Conservation (phyloP, 2,797 vertebrate genomes). For the Carcharodon carcharias region DNA sequence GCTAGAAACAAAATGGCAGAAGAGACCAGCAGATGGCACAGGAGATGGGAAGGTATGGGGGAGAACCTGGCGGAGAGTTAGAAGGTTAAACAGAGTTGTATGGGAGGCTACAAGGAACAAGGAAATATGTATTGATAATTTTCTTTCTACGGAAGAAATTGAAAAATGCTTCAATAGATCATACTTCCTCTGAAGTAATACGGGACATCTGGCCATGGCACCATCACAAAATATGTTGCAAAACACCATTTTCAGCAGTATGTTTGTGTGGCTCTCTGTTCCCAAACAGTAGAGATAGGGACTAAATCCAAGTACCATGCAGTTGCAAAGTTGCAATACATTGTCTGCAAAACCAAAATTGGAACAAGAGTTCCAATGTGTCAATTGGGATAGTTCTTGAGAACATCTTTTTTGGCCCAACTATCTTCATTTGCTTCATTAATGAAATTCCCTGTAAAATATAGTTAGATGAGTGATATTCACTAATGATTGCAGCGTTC, state of each 20-base stretch:
- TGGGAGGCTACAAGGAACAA: neutral
- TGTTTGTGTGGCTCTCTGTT: too few relatives aligned
- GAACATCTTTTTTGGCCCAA: neutral
- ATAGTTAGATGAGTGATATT: neutral
- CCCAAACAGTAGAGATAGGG: too few relatives aligned
- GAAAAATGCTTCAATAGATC: too few relatives aligned
- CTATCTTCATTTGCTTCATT: neutral
- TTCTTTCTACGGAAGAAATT: too few relatives aligned
- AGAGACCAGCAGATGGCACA: neutral
- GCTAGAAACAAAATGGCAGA: neutral
- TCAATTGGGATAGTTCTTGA: neutral
- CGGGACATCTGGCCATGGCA: too few relatives aligned
- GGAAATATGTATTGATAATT: neutral
- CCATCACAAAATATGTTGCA: too few relatives aligned
- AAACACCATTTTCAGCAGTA: too few relatives aligned
- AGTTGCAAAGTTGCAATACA: too few relatives aligned
- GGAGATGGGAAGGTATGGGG: neutral
- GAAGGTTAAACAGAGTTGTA: neutral
- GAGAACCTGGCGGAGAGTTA: neutral
- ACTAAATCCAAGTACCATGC: too few relatives aligned
- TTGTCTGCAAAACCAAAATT: too few relatives aligned
- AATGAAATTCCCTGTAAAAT: neutral
- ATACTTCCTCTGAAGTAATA: too few relatives aligned
- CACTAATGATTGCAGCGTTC: neutral
- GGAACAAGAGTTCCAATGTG: neutral